Evolutionary conservation across 2,797 vertebrate species (phyloP).

Genomic region (Anguilla obscura): DNA sequence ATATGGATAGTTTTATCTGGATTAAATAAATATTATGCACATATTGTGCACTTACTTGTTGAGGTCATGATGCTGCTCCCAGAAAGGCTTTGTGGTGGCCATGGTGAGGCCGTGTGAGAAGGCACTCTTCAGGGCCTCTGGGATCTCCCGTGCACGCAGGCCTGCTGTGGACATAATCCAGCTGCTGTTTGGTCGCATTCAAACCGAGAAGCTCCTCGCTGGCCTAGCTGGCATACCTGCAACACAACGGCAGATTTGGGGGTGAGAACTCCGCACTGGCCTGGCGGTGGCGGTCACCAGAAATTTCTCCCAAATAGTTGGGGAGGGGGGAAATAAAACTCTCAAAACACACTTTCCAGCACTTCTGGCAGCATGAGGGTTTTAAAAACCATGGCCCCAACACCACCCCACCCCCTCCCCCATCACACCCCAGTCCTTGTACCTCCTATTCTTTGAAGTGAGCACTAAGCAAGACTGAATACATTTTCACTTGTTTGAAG

Average conservation of each 20-base stretch:
- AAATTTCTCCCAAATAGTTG: neutral
- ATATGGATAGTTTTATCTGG: too few relatives aligned
- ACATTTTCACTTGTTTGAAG: slow-evolving; percentile 51
- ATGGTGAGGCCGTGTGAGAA: slow-evolving; percentile 68
- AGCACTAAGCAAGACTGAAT: slow-evolving; percentile 5
- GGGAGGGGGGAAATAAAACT: neutral
- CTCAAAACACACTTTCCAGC: neutral
- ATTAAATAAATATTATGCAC: too few relatives aligned
- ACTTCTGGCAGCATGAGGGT: neutral
- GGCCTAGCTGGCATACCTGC: slow-evolving; percentile 64
- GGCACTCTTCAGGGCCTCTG: slow-evolving; percentile 63
- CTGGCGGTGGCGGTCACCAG: neutral
- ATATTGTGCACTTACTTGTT: slow-evolving; percentile 74
- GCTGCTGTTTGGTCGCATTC: slow-evolving; percentile 47
- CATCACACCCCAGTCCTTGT: neutral
- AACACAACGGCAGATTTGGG: neutral
- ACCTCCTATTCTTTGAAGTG: neutral
- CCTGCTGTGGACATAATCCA: slow-evolving; percentile 70
- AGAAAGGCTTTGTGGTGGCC: slow-evolving; percentile 75
- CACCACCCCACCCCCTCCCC: neutral
- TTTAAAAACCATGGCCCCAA: neutral
- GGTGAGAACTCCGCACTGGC: neutral
- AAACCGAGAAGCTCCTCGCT: slow-evolving; percentile 51
- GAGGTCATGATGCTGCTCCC: slow-evolving; percentile 73
- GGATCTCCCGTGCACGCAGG: slow-evolving; percentile 68